Conservation (phyloP, 2,888 invertebrate genomes). For the Sminthurides aquaticus region DNA sequence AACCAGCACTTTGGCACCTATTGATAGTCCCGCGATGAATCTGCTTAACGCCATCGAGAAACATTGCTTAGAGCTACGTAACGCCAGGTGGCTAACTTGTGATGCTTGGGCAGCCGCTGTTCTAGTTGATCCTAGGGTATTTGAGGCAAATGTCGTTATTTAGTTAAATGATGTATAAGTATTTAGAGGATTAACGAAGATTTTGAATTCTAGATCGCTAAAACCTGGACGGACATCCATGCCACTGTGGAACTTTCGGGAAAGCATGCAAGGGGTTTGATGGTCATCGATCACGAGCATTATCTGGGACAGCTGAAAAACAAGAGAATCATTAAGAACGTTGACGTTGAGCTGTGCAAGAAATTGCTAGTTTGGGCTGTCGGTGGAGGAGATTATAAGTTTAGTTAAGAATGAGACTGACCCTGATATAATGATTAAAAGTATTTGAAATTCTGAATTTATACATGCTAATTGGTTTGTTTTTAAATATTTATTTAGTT, state of each 20-base stretch:
- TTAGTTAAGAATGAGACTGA: too few species aligned
- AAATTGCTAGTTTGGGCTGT: constrained; percentile 11
- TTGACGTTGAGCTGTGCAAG: background rate
- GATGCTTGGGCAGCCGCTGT: constrained; percentile 47
- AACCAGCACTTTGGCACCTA: background rate
- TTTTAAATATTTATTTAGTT: too few species aligned
- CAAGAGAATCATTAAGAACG: background rate
- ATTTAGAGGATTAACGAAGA: too few species aligned
- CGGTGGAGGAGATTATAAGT: constrained; percentile 1
- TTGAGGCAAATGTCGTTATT: too few species aligned
- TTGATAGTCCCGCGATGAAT: background rate
- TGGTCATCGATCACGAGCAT: constrained; percentile 52
- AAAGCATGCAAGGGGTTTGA: constrained; percentile 56
- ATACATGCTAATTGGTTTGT: too few species aligned
- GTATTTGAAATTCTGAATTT: too few species aligned
- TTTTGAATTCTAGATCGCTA: constrained; percentile 20
- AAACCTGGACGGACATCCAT: constrained; percentile 44
- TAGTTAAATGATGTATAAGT: too few species aligned
- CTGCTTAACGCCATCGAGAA: background rate
- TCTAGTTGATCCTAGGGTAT: constrained; percentile 45
- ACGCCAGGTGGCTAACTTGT: constrained; percentile 42
- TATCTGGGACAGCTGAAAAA: background rate
- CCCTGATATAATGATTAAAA: too few species aligned
- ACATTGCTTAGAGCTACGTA: background rate
- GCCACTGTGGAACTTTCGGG: constrained; percentile 57